Base-by-base conservation (phyloP, 2,888 invertebrate genomes). In the Drosophila mimetica region DNA sequence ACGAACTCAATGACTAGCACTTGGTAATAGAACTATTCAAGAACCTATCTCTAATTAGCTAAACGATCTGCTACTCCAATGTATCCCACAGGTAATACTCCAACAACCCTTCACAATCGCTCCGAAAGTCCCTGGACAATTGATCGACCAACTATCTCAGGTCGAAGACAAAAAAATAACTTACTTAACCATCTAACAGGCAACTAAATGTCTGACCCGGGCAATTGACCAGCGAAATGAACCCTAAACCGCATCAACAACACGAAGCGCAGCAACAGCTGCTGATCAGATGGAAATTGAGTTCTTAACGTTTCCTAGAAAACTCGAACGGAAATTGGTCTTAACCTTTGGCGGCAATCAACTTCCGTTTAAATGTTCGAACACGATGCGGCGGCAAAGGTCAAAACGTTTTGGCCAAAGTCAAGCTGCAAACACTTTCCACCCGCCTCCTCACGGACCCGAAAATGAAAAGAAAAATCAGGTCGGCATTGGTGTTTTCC, bases 351-450 rank as follows among this genome's bases (percentile, higher is more conserved):
- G 75, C 82, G 88, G 84, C 77, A 79, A 86, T 79, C 82, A 82
- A 87, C 89, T 86, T 88, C 85, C 85, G 89, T 88, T 85, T 88
- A 87, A 86, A 87, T 86, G 88, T 86, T 87, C 81, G 80, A 86
- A 80, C 87, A 86, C 84, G 88, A 88, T 65, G 73, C 71, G 71
- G 71, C 77, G 57, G 69, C 77, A 88, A 85, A 88, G 77, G 84
- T 84, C 76, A 86, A 85, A 85, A 86, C 84, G 78, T 86, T 86
- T 86, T 80, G 70, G 72, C 69, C 70, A 66, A 67, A 71, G 76
- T 44, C 55, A 74, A 74, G 58, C 57, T 46, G 55, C 46, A 71
- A 71, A 76, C 76, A 66, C 60, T 76, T 76, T 85, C 74, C 60
- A 58, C 44, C 46, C 54, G 39, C 51, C 46, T 34, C 34, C 52